Conservation (phyloP, 1,140 invertebrate species). For the Cepaea nemoralis region DNA sequence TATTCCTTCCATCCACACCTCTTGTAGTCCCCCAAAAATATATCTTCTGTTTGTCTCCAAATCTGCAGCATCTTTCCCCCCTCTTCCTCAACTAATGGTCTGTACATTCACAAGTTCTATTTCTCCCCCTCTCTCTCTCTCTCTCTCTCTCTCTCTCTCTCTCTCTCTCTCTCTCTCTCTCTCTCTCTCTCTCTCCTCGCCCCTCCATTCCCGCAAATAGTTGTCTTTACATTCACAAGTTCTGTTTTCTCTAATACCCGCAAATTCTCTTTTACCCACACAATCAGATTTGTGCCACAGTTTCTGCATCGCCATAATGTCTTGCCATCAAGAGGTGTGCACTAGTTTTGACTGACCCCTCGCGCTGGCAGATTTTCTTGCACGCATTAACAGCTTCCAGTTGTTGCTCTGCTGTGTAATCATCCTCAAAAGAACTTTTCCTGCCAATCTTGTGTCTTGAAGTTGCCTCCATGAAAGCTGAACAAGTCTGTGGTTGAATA, state of each 20-base stretch:
- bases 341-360: too few relatives aligned
- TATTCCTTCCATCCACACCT: too few relatives aligned
- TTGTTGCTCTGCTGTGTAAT: background rate
- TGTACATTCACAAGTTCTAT: too few relatives aligned
- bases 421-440: constrained; percentile 24
- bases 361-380: background rate
- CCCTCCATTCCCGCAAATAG: background rate
- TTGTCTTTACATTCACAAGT: background rate
- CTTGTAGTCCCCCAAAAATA: too few relatives aligned
- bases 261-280: background rate
- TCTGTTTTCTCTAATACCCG: too few relatives aligned
- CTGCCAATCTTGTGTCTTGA: background rate
- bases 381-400: background rate
- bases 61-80: too few relatives aligned
- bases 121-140: background rate
- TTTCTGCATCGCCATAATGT: too few relatives aligned
- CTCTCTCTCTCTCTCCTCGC: background rate
- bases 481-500: background rate
- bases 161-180: background rate
- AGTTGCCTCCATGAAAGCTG: background rate
- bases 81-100: too few relatives aligned
- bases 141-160: background rate
- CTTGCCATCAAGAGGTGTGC: too few relatives aligned
- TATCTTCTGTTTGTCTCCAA: background rate
- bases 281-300: too few relatives aligned